Evolutionary conservation across 2,888 invertebrate species (phyloP), one percentile per base, ranked within the genome.

Genomic region (Philopedon plagiatum): DNA sequence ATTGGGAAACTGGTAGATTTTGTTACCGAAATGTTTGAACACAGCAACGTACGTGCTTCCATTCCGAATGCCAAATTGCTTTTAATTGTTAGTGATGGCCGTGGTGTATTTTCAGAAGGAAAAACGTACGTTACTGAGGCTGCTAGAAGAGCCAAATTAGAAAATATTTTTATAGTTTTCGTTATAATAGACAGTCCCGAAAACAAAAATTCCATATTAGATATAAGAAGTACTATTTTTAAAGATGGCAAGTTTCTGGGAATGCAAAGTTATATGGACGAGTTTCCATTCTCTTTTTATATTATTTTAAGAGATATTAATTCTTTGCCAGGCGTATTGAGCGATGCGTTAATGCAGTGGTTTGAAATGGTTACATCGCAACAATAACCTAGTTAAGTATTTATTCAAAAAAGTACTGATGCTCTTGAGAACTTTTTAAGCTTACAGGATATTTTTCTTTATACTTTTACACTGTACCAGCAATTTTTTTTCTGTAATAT

Each of bases 211-310:
- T 98, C 98, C 0, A 94, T 99, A 78, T 87, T 95, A 79, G 96
- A 99, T 83, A 95, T 97, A 79, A 89, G 93, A 75, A 91, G 93
- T 79, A 94, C 96, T 0, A 85, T 93, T 13, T 93, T 94, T 82
- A 87, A 88, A 76, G 88, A 87, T 37, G 87, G 88, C 2, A 87
- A 89, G 76, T 81, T 90, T 13, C 82, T 89, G 3, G 88, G 89
- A 54, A 93, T 97, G 79, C 89, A 90, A 77, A 91, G 93, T 0
- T 99, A 99, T 84, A 91, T 99, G 88, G 98, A 98, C 81, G 91
- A 90, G 56, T 99, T 99, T 86, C 99, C 99, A 0, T 99, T 99
- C 85, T 98, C 98, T 0, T 99, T 96, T 88, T 99, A 99, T 85
- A 90, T 99, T 57, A 94, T 99, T 80, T 89, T 99, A 26, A 87